Evolutionary conservation across 1,140 invertebrate species (phyloP).

Genomic region (Cephus cinctus): DNA sequence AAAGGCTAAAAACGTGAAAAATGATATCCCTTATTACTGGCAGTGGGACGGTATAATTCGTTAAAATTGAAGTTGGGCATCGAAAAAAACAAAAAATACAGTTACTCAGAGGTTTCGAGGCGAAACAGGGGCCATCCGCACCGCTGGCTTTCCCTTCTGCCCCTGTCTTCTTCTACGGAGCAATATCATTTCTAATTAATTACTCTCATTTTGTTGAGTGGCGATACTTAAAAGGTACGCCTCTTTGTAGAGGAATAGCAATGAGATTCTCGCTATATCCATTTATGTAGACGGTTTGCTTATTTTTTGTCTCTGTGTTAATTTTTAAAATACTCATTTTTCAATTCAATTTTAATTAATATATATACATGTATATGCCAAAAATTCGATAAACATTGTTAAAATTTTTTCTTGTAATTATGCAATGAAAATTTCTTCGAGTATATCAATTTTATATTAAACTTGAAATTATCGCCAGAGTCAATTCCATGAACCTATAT

Average conservation of each 20-base stretch:
- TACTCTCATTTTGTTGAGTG: slow-evolving; percentile 5
- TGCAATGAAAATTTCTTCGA: too few species aligned
- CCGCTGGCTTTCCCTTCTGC: neutral
- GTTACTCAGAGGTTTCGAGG: slow-evolving; percentile 1
- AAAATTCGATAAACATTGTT: too few species aligned
- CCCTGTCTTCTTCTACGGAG: neutral
- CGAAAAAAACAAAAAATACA: neutral
- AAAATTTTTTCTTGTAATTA: too few species aligned
- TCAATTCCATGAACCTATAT: too few species aligned
- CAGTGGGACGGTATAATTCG: neutral
- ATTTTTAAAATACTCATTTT: neutral
- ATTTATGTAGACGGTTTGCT: too few species aligned
- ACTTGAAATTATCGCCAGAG: too few species aligned
- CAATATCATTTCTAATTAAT: slow-evolving; percentile 1
- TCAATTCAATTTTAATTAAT: too few species aligned
- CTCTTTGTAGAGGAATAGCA: neutral
- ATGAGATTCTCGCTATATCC: too few species aligned
- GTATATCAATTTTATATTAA: too few species aligned
- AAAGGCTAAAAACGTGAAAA: too few species aligned
- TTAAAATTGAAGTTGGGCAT: slow-evolving; percentile 1
- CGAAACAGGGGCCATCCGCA: neutral
- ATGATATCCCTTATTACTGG: too few species aligned
- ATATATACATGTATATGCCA: too few species aligned
- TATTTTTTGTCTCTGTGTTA: neutral
- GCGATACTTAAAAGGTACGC: neutral